Evolutionary conservation across 1,140 invertebrate species (phyloP).

Genomic region (Caenorhabditis brenneri): DNA sequence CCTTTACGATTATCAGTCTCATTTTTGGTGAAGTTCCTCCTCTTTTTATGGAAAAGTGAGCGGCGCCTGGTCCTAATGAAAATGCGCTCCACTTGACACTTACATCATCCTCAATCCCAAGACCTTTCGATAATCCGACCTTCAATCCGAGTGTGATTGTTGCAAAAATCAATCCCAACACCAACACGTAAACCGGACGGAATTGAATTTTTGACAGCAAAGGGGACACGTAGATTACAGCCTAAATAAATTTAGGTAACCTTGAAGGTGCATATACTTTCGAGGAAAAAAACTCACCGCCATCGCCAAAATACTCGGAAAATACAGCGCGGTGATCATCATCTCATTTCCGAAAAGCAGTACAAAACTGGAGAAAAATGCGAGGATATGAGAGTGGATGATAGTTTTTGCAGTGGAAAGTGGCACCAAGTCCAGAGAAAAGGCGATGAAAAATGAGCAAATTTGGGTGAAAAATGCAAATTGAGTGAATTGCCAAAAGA

Average conservation of each 20-base stretch:
- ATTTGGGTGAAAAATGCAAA: constrained; percentile 80
- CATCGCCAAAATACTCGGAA: constrained; percentile 71
- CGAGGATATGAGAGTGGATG: constrained; percentile 73
- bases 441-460: constrained; percentile 74
- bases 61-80: background rate
- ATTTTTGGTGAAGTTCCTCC: no score
- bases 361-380: constrained; percentile 66
- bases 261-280: no score
- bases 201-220: constrained; percentile 61
- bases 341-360: constrained; percentile 78
- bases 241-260: constrained; percentile 65
- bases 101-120: constrained; percentile 76
- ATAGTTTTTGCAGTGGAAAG: constrained; percentile 67
- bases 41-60: background rate
- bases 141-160: constrained; percentile 72
- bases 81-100: background rate
- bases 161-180: constrained; percentile 70
- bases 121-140: constrained; percentile 71
- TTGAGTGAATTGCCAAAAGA: constrained; percentile 80
- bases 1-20: no score
- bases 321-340: constrained; percentile 78
- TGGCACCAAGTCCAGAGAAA: constrained; percentile 76
- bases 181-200: constrained; percentile 70
- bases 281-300: no score
- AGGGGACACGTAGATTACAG: constrained; percentile 72